Evolutionary conservation across 2,113 vertebrate genomes (phyloP).

Genomic region (Leucosticte australis): DNA sequence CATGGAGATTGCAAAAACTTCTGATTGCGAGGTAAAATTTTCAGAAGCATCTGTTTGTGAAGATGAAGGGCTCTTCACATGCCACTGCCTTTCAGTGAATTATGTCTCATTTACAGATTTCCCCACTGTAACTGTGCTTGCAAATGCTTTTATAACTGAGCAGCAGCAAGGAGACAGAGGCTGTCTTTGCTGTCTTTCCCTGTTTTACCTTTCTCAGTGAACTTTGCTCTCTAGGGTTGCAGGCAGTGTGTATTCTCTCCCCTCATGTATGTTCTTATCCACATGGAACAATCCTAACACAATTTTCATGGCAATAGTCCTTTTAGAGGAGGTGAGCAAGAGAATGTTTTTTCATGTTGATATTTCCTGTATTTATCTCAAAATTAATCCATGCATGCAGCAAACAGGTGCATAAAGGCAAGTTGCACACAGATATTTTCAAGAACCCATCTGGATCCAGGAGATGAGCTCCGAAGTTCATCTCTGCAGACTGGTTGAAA

Average conservation of each 20-base stretch:
- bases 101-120: not conserved
- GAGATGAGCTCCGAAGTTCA: not conserved
- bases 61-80: not conserved
- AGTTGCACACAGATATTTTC: not conserved
- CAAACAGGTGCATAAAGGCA: not conserved
- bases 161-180: not conserved
- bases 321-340: not conserved
- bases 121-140: not conserved
- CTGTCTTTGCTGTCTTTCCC: not conserved
- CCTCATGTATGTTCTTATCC: fast-evolving
- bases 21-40: not conserved
- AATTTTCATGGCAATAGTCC: not conserved
- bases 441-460: not conserved
- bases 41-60: not conserved
- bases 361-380: not conserved
- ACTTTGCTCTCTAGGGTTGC: not conserved
- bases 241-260: not conserved
- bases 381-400: not conserved
- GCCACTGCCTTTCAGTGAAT: not conserved
- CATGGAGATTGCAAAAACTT: not conserved
- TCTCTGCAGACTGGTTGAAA: not conserved
- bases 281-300: not conserved
- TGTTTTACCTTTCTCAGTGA: not conserved
- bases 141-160: not conserved
- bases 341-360: not conserved